A percentile compares a stretch with the other conserved stretches of the same genome.
Conservation (phyloP, 2,888 invertebrate species). For the Monochamus alternatus region DNA sequence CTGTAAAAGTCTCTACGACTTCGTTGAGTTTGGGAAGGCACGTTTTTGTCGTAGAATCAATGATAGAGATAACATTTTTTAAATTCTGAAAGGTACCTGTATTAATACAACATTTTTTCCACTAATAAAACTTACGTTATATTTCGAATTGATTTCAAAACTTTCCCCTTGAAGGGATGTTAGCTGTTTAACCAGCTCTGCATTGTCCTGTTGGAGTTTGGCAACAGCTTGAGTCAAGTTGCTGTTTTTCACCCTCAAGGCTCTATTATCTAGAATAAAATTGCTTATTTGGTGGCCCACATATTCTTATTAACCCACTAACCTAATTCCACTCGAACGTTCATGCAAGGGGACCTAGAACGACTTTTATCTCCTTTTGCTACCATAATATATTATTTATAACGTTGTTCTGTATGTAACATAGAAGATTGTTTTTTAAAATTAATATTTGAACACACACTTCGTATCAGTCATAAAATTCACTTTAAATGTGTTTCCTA, state of each 20-base stretch:
- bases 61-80: constrained; percentile 43
- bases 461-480: not conserved
- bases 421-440: not conserved
- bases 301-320: not conserved
- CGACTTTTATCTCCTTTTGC: constrained; percentile 16
- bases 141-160: constrained; percentile 45
- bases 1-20: constrained; percentile 37
- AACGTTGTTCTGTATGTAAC: not conserved
- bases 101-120: not conserved
- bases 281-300: not conserved
- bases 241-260: constrained; percentile 45
- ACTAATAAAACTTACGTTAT: constrained; percentile 39
- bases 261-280: constrained; percentile 40
- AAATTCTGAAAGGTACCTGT: constrained; percentile 42
- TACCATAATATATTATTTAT: constrained; percentile 19
- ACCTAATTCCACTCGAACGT: constrained; percentile 28
- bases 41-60: constrained; percentile 40
- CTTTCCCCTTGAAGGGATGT: constrained; percentile 39
- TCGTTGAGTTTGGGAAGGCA: constrained; percentile 40
- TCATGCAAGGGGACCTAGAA: constrained; percentile 11
- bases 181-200: constrained; percentile 36
- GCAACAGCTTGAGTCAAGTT: constrained; percentile 41
- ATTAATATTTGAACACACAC: not conserved
- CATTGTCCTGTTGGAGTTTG: constrained; percentile 46
- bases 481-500: too few relatives aligned